Base-by-base conservation (phyloP, 2,888 invertebrate species). In the Meiosimyza platycephala region DNA sequence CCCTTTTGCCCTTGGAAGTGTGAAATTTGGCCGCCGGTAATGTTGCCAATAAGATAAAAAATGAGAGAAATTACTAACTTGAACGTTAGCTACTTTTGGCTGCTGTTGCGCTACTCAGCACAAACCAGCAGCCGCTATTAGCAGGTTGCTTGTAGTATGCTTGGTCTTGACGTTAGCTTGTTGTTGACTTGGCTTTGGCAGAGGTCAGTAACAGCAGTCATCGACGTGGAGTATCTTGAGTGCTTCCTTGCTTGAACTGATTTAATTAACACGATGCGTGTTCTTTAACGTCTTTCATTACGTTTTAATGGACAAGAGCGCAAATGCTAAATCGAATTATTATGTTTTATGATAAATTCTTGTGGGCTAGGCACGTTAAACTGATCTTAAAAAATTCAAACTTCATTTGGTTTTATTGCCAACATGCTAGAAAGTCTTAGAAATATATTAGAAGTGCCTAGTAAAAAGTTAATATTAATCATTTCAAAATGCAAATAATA, bases 1-100 rank as follows among this genome's bases (percentile, higher is more conserved):
- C 79, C 83, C 82, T 82, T 80, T 40, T 83, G 79, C 78, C 80
- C 81, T 78, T 76, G 80, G 76, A 78, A 82, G 83, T 82, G 82
- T 82, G 82, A 82, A 82, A 83, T 82, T 80, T 78, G 75, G 72
- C 51, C 52, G 52, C 18, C 59, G 28, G 28, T 60, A 64, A 51
- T 40, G 64, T 60, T 59, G 57, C 57, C 47, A 63, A 66, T 48
- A 59, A 63, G 60, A 40, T 1, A 6, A 40, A 9, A 40, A 9
- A 9, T 4, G 63, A 50, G 11, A 16, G 33, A 48, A 48, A 47
- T 13, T 3, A 65, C 48, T 28, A 65, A 52, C 9, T 40, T 62
- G 48, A 63, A 15, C 66, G 7, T n/a, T n/a, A n/a, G n/a, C 33
- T 5, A 18, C 54, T n/a, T 16, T 40, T 3, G 18, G 28, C 66